A percentile compares a stretch with the other conserved stretches of the same genome.
Evolutionary conservation across 1,140 invertebrate genomes (phyloP).

Genomic region (Neotoxoptera formosana): DNA sequence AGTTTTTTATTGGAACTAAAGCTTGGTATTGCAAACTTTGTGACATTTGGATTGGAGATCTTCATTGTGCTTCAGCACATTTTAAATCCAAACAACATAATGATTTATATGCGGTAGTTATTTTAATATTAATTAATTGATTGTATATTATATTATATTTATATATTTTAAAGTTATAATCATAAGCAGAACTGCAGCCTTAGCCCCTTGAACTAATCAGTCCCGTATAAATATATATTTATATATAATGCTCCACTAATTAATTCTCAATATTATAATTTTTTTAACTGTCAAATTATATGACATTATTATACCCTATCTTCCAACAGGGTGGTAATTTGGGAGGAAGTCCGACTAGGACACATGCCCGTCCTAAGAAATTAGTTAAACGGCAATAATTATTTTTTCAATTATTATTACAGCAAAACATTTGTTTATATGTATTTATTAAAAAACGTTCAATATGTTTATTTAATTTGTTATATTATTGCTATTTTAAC

Average conservation of each 20-base stretch:
- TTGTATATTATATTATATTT: neutral
- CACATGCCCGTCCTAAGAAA: neutral
- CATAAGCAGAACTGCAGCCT: neutral
- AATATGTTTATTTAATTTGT: neutral
- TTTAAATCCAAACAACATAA: slow-evolving; percentile 80
- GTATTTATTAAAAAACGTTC: neutral
- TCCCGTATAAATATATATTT: neutral
- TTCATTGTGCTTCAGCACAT: slow-evolving; percentile 84
- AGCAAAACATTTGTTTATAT: neutral
- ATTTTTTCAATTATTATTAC: neutral
- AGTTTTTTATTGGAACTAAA: slow-evolving; percentile 83
- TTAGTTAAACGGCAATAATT: neutral
- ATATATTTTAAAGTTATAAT: neutral
- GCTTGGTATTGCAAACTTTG: slow-evolving; percentile 91
- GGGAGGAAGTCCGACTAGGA: neutral
- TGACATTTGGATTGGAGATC: slow-evolving; percentile 84
- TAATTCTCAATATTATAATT: neutral
- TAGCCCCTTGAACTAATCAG: neutral
- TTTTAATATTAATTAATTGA: no score
- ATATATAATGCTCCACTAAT: neutral
- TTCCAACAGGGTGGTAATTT: neutral
- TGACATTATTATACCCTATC: neutral
- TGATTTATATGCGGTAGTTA: slow-evolving; percentile 79
- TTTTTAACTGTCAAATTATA: neutral
- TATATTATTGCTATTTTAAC: neutral